phyloP scores from a whole-genome alignment of 2,797 vertebrate genomes.

The Epinephelus malabaricus region DNA sequence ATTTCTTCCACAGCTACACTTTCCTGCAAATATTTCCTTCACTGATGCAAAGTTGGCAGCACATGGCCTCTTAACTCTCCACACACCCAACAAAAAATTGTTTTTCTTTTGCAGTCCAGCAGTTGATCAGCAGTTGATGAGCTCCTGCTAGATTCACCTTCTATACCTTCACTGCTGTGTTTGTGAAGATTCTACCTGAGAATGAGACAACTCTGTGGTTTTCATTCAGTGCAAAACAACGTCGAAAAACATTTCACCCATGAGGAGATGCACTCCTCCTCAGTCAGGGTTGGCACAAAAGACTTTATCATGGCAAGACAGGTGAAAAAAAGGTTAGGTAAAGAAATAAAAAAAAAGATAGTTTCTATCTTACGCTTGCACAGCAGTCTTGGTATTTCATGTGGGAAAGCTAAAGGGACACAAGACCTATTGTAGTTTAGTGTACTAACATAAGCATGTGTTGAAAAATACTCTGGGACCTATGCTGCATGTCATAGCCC shows the following conservation, averaged over 20 bases:
- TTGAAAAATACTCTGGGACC: neutral
- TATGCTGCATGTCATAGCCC: neutral
- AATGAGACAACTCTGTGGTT: conserved; percentile 9
- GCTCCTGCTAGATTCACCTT: conserved; percentile 24
- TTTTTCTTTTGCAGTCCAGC: conserved; percentile 10
- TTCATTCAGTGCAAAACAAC: conserved; percentile 2
- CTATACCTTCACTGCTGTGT: neutral
- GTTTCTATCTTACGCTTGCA: neutral
- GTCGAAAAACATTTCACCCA: conserved; percentile 5
- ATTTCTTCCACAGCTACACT: conserved; percentile 5
- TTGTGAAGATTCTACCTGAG: conserved; percentile 22
- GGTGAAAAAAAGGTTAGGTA: neutral
- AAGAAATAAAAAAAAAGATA: neutral
- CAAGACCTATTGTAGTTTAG: neutral
- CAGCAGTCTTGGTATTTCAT: neutral
- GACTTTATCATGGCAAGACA: neutral
- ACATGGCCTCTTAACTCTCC: neutral
- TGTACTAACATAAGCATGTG: neutral
- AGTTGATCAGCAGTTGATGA: conserved; percentile 22
- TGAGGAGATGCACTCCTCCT: neutral
- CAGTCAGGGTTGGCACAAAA: neutral
- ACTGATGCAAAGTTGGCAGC: conserved; percentile 23
- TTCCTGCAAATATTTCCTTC: conserved; percentile 8
- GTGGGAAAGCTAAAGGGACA: neutral
- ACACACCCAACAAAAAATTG: neutral